phyloP scores from a whole-genome alignment of 2,113 vertebrate species.

The Leptobrachium ailaonicum region DNA sequence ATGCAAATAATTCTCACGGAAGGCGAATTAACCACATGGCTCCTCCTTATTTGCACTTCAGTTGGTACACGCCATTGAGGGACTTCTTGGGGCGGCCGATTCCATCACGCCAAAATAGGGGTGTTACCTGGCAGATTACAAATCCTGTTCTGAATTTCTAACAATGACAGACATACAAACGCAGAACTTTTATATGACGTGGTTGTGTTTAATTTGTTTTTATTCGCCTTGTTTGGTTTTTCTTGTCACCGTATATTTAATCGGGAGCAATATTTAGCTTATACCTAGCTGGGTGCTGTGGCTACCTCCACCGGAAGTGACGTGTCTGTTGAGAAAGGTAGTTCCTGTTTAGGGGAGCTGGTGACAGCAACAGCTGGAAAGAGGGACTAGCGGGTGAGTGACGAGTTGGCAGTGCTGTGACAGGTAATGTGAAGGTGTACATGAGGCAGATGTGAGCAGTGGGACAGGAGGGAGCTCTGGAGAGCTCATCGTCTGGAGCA shows the following conservation, averaged over 20 bases:
- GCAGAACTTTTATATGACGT: neutral
- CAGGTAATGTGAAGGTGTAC: neutral
- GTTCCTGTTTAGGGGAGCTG: constrained; percentile 30
- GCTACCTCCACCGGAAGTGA: constrained; percentile 27
- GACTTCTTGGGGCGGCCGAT: neutral
- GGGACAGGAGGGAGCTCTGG: neutral
- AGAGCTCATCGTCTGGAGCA: too few species aligned
- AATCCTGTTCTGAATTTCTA: too few species aligned
- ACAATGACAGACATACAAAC: neutral
- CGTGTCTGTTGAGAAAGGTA: constrained; percentile 22
- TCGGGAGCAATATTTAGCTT: too few species aligned
- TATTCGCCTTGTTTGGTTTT: too few species aligned
- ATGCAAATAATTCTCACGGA: too few species aligned
- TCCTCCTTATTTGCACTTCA: neutral
- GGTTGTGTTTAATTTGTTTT: too few species aligned
- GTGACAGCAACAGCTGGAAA: constrained; percentile 43
- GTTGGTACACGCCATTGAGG: neutral
- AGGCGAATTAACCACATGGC: too few species aligned
- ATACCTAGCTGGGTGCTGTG: too few species aligned
- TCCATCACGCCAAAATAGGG: constrained; percentile 10
- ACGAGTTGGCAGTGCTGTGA: constrained; percentile 4
- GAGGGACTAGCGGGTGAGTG: neutral
- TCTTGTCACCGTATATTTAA: too few species aligned
- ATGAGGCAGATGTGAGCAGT: neutral
- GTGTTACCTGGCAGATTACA: neutral